Base-by-base conservation (phyloP, 2,113 vertebrate species). In the Glareola pratincola region DNA sequence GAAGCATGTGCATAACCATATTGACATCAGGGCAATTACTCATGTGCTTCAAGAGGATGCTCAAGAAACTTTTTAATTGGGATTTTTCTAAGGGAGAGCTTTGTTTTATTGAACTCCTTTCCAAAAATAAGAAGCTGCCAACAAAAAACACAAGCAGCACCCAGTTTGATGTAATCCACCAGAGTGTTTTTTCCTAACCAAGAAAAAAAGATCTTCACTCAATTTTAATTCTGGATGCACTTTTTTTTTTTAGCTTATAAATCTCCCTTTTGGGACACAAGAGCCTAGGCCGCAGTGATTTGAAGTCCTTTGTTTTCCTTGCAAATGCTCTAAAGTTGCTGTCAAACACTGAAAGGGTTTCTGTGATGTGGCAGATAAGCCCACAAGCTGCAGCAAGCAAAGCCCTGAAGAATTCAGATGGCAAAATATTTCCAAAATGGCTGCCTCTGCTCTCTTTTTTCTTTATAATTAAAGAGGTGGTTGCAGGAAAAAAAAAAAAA, bases 301-400 rank as follows among this genome's bases (percentile, higher is more conserved):
- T 92, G 24, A 92, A 91, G 37, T 71, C 62, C 41, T 81, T 90
- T 87, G 53, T 89, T 95, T 96, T 79, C 37, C 27, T 83, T 82
- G 36, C 50, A 92, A 96, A 26, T 36, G 12, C 41, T 87, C 72
- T 90, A 67, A 85, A 90, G 37, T 86, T 88, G 41, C 32, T 87
- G 73, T 92, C 72, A 86, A 75, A 85, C 30, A 74, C 22, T 88
- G 60, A 76, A 95, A 81, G 54, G 23, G 48, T 90, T 37, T 84
- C 68, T 95, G 68, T 78, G 94, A 95, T 93, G 88, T 41, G 32
- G 43, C 45, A 94, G 83, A 91, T 90, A 94, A 95, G 50, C 34
- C 86, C 95, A 90, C 57, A 92, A 88, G 54, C 88, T 87, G 37
- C 6, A 4, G 80, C 36, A 87, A 77, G 45, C 43, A 92, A 93